Evolutionary conservation across 37 sponge, comb jelly and placozoan species (phyloP).

Genomic region (Bolinopsis microptera): DNA sequence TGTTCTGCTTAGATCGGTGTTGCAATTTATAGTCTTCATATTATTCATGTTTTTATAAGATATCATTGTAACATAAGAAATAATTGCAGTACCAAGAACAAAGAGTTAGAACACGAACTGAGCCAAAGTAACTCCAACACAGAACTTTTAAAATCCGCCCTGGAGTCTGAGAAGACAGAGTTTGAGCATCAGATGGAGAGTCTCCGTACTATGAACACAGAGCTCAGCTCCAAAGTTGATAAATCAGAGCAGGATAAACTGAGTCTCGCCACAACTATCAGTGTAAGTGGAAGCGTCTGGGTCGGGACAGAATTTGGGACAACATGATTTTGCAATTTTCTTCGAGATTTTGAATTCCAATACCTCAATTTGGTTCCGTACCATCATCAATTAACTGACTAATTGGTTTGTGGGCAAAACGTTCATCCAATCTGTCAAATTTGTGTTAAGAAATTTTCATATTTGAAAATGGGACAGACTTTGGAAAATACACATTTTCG

Average conservation of each 20-base stretch:
- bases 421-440: too few relatives aligned
- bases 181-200: background rate
- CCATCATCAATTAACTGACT: too few relatives aligned
- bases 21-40: background rate
- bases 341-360: too few relatives aligned
- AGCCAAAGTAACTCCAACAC: slow-evolving; percentile 19
- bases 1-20: background rate
- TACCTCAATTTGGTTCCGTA: too few relatives aligned
- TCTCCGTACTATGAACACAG: background rate
- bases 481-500: too few relatives aligned
- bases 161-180: slow-evolving; percentile 21
- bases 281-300: too few relatives aligned
- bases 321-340: too few relatives aligned
- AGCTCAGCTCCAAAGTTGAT: background rate
- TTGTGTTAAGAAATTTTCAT: too few relatives aligned
- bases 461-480: too few relatives aligned
- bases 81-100: background rate
- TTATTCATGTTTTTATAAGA: background rate
- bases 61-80: too few relatives aligned
- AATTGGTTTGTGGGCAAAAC: too few relatives aligned
- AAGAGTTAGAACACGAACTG: slow-evolving; percentile 38
- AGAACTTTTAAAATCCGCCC: background rate
- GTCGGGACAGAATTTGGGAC: too few relatives aligned
- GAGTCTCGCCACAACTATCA: background rate
- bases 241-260: background rate